Evolutionary conservation across 2,797 vertebrate genomes (phyloP), one percentile per base, ranked within the genome.

Genomic region (Aselliscus stoliczkanus): DNA sequence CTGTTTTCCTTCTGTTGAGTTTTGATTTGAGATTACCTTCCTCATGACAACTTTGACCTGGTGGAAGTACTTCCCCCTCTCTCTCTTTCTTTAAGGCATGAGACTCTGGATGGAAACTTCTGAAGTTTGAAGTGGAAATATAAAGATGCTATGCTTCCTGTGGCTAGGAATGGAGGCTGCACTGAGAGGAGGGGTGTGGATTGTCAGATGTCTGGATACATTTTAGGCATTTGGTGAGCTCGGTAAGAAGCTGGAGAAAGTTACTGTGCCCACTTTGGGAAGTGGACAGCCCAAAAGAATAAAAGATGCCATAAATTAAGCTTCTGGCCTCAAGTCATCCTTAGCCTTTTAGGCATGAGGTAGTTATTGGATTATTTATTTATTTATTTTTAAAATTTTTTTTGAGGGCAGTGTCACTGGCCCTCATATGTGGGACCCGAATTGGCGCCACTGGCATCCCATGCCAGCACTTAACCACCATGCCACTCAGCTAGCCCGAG

Each of bases 21-120:
- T 96, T 93, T 90, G 73, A 34, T 62, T 85, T 89, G 67, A 89
- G 67, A 84, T 70, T 86, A 9, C 14, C 17, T 97, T 94, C 81
- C 56, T 95, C 62, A 76, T 91, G 47, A 83, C 34, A 91, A 60
- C 65, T 93, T 88, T 92, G 72, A 91, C 81, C 75, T 94, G 88
- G 14, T 96, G 72, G 44, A 95, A 91, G 31, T 92, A 34, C n/a
- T 93, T 87, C 31, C 70, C 90, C 58, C 70, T 92, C 58, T 90
- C 44, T 86, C 18, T 65, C 23, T 65, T 11, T 76, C 80, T 95
- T 56, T 42, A 93, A 95, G 65, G 70, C 56, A 42, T 17, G 44
- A 27, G 4, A 39, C n/a, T 93, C 58, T 93, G 39, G 21, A 56
- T 95, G 42, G 69, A 87, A 95, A 83, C 23, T 82, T 95, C n/a